Conservation (phyloP, 2,888 invertebrate genomes). For the Neria commutata region DNA sequence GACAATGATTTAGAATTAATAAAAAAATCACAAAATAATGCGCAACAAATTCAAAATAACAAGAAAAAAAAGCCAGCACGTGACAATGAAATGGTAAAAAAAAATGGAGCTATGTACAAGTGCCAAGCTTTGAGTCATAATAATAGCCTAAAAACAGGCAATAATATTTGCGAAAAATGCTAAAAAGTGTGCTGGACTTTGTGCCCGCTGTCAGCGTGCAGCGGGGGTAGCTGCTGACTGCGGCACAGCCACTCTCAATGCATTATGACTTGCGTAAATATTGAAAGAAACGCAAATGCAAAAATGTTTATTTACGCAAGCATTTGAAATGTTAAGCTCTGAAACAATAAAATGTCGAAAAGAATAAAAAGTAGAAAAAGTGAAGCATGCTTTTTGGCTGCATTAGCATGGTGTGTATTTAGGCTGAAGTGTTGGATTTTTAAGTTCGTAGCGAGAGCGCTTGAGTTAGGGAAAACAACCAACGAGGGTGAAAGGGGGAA, state of each 20-base stretch:
- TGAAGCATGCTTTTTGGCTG: constrained; percentile 1
- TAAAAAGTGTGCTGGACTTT: background rate
- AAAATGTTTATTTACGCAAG: constrained; percentile 14
- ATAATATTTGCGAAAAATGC: too few species aligned
- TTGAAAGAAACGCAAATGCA: constrained; percentile 8
- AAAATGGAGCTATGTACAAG: too few species aligned
- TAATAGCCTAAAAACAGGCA: too few species aligned
- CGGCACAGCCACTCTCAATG: background rate
- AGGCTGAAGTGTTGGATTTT: background rate
- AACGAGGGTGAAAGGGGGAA: too few species aligned
- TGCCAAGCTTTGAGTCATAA: too few species aligned
- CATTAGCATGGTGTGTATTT: background rate
- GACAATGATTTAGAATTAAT: too few species aligned
- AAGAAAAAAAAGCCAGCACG: too few species aligned
- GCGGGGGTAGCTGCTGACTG: background rate
- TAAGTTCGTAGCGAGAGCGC: too few species aligned
- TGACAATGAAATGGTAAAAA: too few species aligned
- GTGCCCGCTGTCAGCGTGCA: background rate
- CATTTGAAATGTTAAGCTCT: background rate
- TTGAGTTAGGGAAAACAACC: too few species aligned
- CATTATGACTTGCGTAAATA: constrained; percentile 14
- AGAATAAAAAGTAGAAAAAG: background rate
- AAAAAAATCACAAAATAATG: too few species aligned
- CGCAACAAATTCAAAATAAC: too few species aligned
- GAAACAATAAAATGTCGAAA: background rate